phyloP scores from a whole-genome alignment of 2,888 invertebrate genomes.

The Sthenelais limicola region DNA sequence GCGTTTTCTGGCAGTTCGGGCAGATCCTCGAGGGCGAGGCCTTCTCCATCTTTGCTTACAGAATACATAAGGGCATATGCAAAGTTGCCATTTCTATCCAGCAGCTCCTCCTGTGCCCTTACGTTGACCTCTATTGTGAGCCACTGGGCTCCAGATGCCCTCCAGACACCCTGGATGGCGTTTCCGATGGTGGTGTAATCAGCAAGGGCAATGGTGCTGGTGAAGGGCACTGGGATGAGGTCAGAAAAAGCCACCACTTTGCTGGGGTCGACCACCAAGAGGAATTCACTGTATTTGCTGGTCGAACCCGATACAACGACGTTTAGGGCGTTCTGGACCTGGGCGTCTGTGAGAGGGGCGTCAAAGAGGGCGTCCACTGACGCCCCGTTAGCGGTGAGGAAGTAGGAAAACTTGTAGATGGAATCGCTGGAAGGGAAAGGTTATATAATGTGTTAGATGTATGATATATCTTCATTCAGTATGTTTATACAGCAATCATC shows the following conservation, averaged over 20 bases:
- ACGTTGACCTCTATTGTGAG: neutral
- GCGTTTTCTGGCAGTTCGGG: neutral
- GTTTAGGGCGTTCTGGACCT: neutral
- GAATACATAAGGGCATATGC: slow-evolving; percentile 9
- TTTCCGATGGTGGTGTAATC: neutral
- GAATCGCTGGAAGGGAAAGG: slow-evolving; percentile 24
- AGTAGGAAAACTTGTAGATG: slow-evolving; percentile 25
- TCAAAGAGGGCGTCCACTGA: slow-evolving; percentile 24
- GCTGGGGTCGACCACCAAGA: neutral
- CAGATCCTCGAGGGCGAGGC: slow-evolving; percentile 5
- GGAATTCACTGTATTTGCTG: neutral
- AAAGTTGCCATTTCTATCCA: neutral
- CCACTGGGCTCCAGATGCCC: neutral
- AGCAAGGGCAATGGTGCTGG: neutral
- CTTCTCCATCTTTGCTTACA: neutral
- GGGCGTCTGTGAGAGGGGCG: neutral
- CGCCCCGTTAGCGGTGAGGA: neutral
- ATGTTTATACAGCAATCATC: too few relatives aligned
- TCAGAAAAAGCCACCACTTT: neutral
- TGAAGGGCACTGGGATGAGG: slow-evolving; percentile 12
- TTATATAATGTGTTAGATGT: too few relatives aligned
- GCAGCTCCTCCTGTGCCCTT: slow-evolving; percentile 24
- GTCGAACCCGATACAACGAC: slow-evolving; percentile 1
- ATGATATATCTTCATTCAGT: too few relatives aligned
- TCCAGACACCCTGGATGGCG: slow-evolving; percentile 18